A percentile compares a stretch with the other conserved stretches of the same genome.
phyloP scores from a whole-genome alignment of 2,888 invertebrate species.

The Andrena hattorfiana region DNA sequence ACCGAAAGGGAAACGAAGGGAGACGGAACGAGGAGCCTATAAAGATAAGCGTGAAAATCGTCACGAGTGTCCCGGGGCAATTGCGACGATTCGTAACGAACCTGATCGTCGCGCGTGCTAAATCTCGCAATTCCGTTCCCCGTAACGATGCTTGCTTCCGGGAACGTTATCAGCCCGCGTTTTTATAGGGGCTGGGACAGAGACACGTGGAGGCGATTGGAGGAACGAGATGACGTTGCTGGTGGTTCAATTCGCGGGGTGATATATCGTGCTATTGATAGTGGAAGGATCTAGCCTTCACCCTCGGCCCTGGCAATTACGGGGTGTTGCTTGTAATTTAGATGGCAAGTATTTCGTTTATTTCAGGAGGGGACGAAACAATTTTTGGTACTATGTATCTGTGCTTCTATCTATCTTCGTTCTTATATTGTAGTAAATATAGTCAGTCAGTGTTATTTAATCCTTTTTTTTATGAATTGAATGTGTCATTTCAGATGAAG shows the following conservation, averaged over 20 bases:
- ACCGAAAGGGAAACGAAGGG: not conserved
- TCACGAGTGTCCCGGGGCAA: not conserved
- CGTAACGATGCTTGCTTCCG: slow-evolving; percentile 5
- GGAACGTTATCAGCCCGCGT: slow-evolving; percentile 17
- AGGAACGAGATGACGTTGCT: not conserved
- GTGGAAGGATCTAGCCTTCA: not conserved
- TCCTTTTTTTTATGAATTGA: too few species aligned
- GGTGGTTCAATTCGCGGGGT: not conserved
- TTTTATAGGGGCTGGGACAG: slow-evolving; percentile 9
- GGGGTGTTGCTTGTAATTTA: not conserved
- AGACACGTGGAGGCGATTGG: not conserved
- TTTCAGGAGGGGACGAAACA: too few species aligned
- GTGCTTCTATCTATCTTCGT: too few species aligned
- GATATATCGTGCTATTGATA: not conserved
- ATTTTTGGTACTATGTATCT: too few species aligned
- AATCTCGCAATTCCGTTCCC: not conserved
- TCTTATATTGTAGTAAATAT: too few species aligned
- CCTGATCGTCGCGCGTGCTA: not conserved
- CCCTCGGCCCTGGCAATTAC: not conserved
- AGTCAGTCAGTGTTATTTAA: too few species aligned
- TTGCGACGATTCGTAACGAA: not conserved
- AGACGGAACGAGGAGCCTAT: slow-evolving; percentile 1
- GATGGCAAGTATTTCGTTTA: too few species aligned
- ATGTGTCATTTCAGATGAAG: too few species aligned
- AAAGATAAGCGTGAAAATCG: slow-evolving; percentile 10